These are phyloP conservation scores for Siniperca chuatsi DNA, from an alignment of 2,113 vertebrate species.

Conservation along the genomic window DNA sequence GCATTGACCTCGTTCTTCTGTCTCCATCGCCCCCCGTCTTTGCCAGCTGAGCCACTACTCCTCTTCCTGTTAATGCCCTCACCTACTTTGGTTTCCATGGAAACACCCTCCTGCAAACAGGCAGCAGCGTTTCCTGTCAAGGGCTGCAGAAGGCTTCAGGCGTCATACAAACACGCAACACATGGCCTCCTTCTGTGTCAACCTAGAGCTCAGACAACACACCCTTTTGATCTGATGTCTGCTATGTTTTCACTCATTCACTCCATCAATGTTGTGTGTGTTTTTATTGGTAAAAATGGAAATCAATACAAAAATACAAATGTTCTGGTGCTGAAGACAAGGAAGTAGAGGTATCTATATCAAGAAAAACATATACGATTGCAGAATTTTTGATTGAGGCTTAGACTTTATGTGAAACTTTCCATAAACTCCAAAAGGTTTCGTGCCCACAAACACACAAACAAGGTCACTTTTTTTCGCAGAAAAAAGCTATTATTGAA, in stretches of 20 bases:
- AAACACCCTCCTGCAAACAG: slow-evolving; percentile 66
- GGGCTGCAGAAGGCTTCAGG: slow-evolving; percentile 38
- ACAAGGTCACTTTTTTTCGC: slow-evolving; percentile 35
- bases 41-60: slow-evolving; percentile 64
- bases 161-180: slow-evolving; percentile 29
- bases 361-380: not conserved
- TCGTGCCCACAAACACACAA: slow-evolving; percentile 57
- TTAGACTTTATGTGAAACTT: slow-evolving; percentile 30
- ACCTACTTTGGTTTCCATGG: slow-evolving; percentile 81
- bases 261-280: not conserved
- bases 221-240: not conserved
- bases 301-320: slow-evolving; percentile 21
- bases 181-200: slow-evolving; percentile 52
- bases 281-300: not conserved
- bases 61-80: slow-evolving; percentile 79
- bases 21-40: slow-evolving; percentile 24
- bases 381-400: not conserved
- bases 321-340: not conserved
- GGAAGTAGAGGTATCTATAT: not conserved
- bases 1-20: slow-evolving; percentile 65
- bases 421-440: slow-evolving; percentile 37
- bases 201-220: slow-evolving; percentile 2
- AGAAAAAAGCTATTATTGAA: slow-evolving; percentile 64
- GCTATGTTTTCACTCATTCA: slow-evolving; percentile 1
- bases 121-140: slow-evolving; percentile 74